These are phyloP conservation scores for Poecile montanus DNA, from an alignment of 2,797 vertebrate species.

Conservation along the genomic window DNA sequence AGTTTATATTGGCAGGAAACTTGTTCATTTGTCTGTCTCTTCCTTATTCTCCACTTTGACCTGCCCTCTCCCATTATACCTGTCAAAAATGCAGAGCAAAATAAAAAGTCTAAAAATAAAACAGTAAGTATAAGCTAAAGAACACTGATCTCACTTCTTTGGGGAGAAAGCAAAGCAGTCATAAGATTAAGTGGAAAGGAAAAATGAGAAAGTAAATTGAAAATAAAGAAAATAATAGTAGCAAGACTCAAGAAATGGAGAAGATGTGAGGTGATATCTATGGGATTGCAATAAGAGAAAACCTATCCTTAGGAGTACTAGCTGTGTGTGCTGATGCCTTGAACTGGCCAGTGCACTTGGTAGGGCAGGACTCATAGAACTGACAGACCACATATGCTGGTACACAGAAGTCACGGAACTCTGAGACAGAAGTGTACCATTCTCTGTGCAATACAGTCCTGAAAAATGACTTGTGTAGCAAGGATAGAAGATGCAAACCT, in stretches of 20 bases:
- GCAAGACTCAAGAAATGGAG: not conserved
- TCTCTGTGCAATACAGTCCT: not conserved
- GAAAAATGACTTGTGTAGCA: not conserved
- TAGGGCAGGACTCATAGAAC: not conserved
- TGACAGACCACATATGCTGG: not conserved
- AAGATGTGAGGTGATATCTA: not conserved
- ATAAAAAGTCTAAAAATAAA: not conserved
- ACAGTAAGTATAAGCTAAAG: not conserved
- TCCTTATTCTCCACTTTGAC: not conserved
- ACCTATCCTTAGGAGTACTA: not conserved
- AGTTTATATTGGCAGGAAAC: not conserved
- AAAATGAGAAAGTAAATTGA: not conserved
- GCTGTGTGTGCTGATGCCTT: not conserved
- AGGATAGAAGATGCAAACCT: not conserved
- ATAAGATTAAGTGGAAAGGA: not conserved
- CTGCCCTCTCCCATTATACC: fast-evolving
- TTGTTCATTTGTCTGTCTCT: not conserved
- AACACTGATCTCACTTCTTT: not conserved
- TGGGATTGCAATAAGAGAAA: not conserved
- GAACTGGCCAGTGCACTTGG: not conserved
- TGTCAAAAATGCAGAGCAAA: not conserved
- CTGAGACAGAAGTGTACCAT: not conserved
- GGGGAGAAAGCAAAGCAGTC: not conserved
- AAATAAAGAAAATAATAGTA: not conserved
- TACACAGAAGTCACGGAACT: not conserved